These are phyloP conservation scores for Eupithecia vulgata DNA, from an alignment of 2,888 invertebrate genomes.

Conservation along the genomic window DNA sequence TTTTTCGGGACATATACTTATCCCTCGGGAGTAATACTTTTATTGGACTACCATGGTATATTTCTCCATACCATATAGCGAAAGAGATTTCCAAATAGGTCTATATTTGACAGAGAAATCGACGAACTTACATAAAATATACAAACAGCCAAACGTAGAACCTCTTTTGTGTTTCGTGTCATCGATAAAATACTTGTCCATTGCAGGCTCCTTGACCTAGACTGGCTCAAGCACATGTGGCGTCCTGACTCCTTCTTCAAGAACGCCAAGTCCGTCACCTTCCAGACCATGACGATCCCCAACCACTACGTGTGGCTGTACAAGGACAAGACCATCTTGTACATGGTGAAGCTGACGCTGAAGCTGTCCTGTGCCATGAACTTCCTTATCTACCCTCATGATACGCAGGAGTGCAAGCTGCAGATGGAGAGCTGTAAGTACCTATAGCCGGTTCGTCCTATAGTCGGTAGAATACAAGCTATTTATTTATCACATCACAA, in stretches of 20 bases:
- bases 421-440: slow-evolving; percentile 97
- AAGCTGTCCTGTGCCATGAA: slow-evolving; percentile 97
- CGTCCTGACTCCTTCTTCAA: slow-evolving; percentile 97
- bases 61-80: no score
- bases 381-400: slow-evolving; percentile 96
- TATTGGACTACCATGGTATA: no score
- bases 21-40: no score
- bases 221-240: slow-evolving; percentile 97
- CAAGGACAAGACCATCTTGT: slow-evolving; percentile 83
- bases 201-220: slow-evolving; percentile 90
- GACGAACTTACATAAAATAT: no score
- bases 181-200: not conserved
- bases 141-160: no score
- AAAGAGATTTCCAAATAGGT: no score
- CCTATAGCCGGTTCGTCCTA: not conserved
- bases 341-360: slow-evolving; percentile 92
- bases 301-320: slow-evolving; percentile 97
- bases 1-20: no score
- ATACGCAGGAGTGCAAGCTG: slow-evolving; percentile 96
- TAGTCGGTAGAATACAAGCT: no score
- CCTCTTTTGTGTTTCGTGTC: no score
- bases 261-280: slow-evolving; percentile 96
- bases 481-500: no score
- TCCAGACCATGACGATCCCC: slow-evolving; percentile 97
- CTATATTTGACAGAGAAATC: no score